phyloP scores from a whole-genome alignment of 2,113 vertebrate species.

The Crotalus helleri region DNA sequence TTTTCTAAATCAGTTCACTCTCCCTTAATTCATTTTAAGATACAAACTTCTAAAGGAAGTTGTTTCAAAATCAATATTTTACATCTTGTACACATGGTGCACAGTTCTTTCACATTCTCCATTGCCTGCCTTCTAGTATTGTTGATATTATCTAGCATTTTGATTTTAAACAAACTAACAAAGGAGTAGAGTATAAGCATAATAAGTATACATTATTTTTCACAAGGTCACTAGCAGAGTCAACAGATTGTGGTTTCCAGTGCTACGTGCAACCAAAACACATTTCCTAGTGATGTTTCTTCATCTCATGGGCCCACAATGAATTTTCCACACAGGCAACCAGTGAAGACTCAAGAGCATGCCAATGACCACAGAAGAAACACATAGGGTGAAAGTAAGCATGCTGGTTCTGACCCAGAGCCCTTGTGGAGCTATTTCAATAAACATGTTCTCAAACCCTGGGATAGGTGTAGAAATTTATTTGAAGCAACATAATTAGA shows the following conservation, averaged over 20 bases:
- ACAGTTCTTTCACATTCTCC: not conserved
- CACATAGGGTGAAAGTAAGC: not conserved
- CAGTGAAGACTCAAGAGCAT: not conserved
- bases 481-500: not conserved
- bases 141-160: slow-evolving; percentile 13
- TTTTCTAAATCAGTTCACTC: slow-evolving; percentile 56
- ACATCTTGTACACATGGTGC: slow-evolving; percentile 7
- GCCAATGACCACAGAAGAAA: not conserved
- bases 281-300: not conserved
- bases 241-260: not conserved
- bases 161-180: slow-evolving; percentile 25
- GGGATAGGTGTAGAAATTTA: not conserved
- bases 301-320: not conserved
- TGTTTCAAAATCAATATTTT: slow-evolving; percentile 38
- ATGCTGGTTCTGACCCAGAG: not conserved
- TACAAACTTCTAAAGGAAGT: slow-evolving; percentile 41
- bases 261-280: not conserved
- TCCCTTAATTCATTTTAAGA: slow-evolving; percentile 52
- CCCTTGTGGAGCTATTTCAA: not conserved
- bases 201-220: not conserved
- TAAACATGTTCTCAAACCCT: not conserved
- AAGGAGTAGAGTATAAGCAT: not conserved
- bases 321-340: not conserved
- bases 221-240: not conserved
- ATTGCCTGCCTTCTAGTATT: not conserved